These are phyloP conservation scores for Epinephelus lanceolatus DNA, from an alignment of 2,113 vertebrate species.

Conservation along the genomic window DNA sequence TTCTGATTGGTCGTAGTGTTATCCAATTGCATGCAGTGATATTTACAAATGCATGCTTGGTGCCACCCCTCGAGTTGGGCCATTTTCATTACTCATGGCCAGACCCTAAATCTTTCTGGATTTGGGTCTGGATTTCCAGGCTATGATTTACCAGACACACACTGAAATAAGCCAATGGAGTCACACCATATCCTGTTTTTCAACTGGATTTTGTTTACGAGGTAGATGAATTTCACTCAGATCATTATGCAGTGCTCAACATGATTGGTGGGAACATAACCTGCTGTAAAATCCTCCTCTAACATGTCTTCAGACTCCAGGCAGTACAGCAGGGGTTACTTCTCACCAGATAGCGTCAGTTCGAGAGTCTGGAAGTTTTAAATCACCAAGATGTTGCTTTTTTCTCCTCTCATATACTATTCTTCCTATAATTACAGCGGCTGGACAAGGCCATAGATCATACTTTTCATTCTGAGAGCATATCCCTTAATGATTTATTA, in stretches of 20 bases:
- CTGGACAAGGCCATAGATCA: neutral
- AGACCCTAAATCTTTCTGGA: too few species aligned
- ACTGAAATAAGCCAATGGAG: neutral
- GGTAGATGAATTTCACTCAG: neutral
- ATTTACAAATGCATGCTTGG: too few species aligned
- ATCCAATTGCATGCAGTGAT: too few species aligned
- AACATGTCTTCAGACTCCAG: neutral
- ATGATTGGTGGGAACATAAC: neutral
- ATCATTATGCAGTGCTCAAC: neutral
- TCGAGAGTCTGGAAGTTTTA: neutral
- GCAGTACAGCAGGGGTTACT: neutral
- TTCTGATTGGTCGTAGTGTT: too few species aligned
- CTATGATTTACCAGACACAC: neutral
- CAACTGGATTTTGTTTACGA: neutral
- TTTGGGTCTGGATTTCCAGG: too few species aligned
- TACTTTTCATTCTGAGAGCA: conserved; percentile 7
- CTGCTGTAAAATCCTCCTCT: neutral
- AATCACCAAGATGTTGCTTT: neutral
- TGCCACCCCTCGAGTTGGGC: too few species aligned
- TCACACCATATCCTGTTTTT: neutral
- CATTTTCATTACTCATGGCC: too few species aligned
- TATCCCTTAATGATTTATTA: conserved; percentile 1
- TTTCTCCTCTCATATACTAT: neutral
- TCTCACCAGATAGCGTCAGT: neutral
- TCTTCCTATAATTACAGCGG: neutral